phyloP scores from a whole-genome alignment of 2,888 invertebrate species.

The Amblyjoppa proteus region DNA sequence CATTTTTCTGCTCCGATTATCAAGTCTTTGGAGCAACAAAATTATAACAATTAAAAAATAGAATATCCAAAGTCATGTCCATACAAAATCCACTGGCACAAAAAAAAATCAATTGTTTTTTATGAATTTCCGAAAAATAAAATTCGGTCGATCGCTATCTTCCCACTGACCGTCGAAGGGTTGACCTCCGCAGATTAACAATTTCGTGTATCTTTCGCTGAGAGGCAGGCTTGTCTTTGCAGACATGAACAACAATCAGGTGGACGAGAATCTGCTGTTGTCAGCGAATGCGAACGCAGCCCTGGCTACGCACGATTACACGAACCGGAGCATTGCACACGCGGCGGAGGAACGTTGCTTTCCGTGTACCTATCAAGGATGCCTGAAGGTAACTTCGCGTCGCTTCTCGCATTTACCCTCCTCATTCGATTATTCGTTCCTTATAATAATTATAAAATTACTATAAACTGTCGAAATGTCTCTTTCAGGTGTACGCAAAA shows the following conservation, averaged over 20 bases:
- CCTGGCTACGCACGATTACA: constrained; percentile 84
- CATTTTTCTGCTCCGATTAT: no score
- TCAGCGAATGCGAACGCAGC: constrained; percentile 81
- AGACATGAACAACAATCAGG: constrained; percentile 82
- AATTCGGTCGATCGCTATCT: not conserved
- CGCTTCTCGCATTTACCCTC: not conserved
- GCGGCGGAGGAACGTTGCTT: constrained; percentile 83
- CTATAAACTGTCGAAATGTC: not conserved
- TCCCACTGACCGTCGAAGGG: no score
- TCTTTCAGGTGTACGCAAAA: constrained; percentile 93
- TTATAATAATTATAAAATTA: not conserved
- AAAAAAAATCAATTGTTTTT: no score
- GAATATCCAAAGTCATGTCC: no score
- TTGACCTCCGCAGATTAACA: not conserved
- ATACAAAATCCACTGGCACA: no score
- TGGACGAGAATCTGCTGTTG: constrained; percentile 76
- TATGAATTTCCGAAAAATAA: no score
- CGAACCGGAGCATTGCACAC: constrained; percentile 80
- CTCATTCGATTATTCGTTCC: not conserved
- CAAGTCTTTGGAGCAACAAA: no score
- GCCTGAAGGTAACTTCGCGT: constrained; percentile 78
- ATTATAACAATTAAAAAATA: no score
- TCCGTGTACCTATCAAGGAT: constrained; percentile 84
- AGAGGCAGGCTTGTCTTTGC: constrained; percentile 39
- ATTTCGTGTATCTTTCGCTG: not conserved